Percentiles rank a stretch among this genome's conserved stretches.
phyloP scores from a whole-genome alignment of 1,140 invertebrate species.

The Sitobion miscanthi region DNA sequence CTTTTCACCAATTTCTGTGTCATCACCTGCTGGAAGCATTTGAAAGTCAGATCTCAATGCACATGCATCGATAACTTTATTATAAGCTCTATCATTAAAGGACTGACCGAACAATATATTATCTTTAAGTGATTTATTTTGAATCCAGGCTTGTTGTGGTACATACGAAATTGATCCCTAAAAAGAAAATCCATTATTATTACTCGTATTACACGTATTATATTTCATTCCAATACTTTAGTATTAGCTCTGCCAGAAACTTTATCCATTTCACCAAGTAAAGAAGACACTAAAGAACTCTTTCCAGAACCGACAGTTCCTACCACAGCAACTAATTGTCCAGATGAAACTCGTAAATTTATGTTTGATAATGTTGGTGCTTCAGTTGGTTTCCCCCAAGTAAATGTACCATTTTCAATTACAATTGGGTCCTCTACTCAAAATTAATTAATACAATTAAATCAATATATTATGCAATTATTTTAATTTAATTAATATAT shows the following conservation, averaged over 20 bases:
- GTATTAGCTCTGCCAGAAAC: constrained; percentile 79
- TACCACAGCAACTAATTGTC: constrained; percentile 81
- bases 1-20: constrained; percentile 92
- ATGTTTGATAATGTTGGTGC: constrained; percentile 74
- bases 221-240: constrained; percentile 62
- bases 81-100: constrained; percentile 76
- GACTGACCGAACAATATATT: constrained; percentile 84
- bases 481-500: too few species aligned
- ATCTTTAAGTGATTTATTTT: constrained; percentile 85
- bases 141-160: constrained; percentile 93
- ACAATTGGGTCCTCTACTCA: constrained; percentile 75
- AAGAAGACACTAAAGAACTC: constrained; percentile 83
- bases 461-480: too few species aligned
- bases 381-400: constrained; percentile 72
- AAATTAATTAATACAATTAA: constrained; percentile 60
- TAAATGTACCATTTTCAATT: constrained; percentile 79
- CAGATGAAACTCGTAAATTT: constrained; percentile 72
- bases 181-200: too few species aligned
- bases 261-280: constrained; percentile 90
- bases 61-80: constrained; percentile 82
- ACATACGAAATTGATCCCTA: constrained; percentile 76
- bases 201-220: too few species aligned
- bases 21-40: constrained; percentile 86
- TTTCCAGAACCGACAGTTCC: constrained; percentile 90
- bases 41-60: constrained; percentile 84